A percentile compares a stretch with the other conserved stretches of the same genome.
Evolutionary conservation across 2,797 vertebrate genomes (phyloP).

Genomic region (Enteromius fasciolatus): DNA sequence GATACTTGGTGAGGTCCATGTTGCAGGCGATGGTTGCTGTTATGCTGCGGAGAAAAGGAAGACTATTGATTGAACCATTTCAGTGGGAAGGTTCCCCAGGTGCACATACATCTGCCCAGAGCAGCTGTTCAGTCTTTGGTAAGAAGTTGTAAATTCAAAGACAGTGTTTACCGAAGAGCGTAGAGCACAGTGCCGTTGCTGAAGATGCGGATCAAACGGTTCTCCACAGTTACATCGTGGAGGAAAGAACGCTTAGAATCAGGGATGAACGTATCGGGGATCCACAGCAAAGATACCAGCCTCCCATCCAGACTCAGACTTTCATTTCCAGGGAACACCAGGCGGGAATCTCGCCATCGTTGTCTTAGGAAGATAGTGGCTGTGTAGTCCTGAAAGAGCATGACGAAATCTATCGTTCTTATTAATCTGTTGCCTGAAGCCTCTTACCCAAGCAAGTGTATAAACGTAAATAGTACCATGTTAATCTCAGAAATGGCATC

Average conservation of each 20-base stretch:
- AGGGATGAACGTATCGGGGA: conserved; percentile 89
- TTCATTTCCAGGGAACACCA: conserved; percentile 88
- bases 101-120: neutral
- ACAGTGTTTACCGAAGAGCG: conserved; percentile 78
- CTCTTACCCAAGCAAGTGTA: neutral
- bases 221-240: conserved; percentile 91
- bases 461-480: conserved; percentile 75
- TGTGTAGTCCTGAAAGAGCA: conserved; percentile 83
- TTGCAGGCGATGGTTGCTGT: conserved; percentile 91
- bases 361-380: conserved; percentile 91
- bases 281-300: conserved; percentile 90
- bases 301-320: conserved; percentile 91
- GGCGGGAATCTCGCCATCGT: conserved; percentile 87
- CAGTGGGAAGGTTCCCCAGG: conserved; percentile 13
- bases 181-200: conserved; percentile 90
- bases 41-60: conserved; percentile 72
- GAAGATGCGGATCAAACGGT: conserved; percentile 89
- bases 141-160: conserved; percentile 22
- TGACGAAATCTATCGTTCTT: neutral
- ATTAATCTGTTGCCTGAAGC: neutral
- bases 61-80: conserved; percentile 42
- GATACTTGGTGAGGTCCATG: conserved; percentile 93
- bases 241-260: conserved; percentile 92
- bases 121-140: conserved; percentile 20
- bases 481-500: conserved; percentile 94